A percentile compares a stretch with the other conserved stretches of the same genome.
Conservation (phyloP, 2,888 invertebrate genomes). For the Sphinx pinastri region DNA sequence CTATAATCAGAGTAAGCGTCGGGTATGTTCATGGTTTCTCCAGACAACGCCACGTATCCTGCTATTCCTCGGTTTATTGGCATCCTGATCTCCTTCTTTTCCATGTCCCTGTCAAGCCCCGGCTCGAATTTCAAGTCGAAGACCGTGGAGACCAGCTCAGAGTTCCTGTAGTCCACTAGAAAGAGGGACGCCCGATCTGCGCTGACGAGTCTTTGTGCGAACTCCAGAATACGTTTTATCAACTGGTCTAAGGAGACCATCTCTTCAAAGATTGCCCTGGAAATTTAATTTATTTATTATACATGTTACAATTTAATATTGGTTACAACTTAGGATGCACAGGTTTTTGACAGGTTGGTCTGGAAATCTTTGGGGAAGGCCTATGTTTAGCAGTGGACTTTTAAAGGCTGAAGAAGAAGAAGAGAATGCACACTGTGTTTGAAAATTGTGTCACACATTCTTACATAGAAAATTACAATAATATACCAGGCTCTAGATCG, state of each 20-base stretch:
- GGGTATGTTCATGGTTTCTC: slow-evolving; percentile 91
- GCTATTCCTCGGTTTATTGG: slow-evolving; percentile 92
- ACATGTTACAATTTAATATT: too few species aligned
- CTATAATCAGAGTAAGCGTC: slow-evolving; percentile 91
- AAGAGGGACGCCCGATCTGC: slow-evolving; percentile 94
- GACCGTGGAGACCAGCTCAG: slow-evolving; percentile 91
- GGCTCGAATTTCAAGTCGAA: slow-evolving; percentile 86
- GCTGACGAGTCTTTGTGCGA: slow-evolving; percentile 91
- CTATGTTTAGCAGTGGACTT: too few species aligned
- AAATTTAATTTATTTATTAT: slow-evolving; percentile 32
- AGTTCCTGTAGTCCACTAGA: slow-evolving; percentile 88
- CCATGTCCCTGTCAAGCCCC: slow-evolving; percentile 53
- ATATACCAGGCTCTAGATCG: too few species aligned
- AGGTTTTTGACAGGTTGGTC: too few species aligned
- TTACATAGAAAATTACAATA: too few species aligned
- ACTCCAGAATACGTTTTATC: slow-evolving; percentile 92
- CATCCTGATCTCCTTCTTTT: slow-evolving; percentile 85
- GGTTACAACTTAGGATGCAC: too few species aligned
- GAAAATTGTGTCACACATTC: too few species aligned
- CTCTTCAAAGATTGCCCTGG: slow-evolving; percentile 93
- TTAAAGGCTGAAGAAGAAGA: too few species aligned
- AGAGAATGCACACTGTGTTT: too few species aligned
- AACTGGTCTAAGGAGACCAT: slow-evolving; percentile 93
- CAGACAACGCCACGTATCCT: slow-evolving; percentile 91
- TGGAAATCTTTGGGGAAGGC: too few species aligned